Conservation (phyloP, 2,113 vertebrate species). For the Paradisaea rubra region DNA sequence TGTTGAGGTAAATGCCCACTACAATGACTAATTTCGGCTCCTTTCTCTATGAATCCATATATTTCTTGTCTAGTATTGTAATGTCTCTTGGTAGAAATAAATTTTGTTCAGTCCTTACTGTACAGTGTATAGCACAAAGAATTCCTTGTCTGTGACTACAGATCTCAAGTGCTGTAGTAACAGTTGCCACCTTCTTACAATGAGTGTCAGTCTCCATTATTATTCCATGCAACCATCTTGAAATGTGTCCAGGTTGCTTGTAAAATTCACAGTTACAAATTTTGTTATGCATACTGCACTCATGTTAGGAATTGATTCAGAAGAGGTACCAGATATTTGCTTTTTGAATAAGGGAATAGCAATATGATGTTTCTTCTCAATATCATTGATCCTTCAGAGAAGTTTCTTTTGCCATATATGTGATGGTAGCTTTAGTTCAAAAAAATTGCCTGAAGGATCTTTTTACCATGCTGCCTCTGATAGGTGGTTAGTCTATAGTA, state of each 20-base stretch:
- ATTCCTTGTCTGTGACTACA: neutral
- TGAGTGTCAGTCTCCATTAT: neutral
- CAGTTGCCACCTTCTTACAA: neutral
- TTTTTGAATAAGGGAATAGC: neutral
- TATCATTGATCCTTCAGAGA: neutral
- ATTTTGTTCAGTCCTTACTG: neutral
- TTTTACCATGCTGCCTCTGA: neutral
- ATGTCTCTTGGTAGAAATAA: neutral
- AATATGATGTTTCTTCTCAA: neutral
- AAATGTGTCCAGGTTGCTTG: neutral
- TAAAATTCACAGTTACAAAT: neutral
- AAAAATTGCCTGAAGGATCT: neutral
- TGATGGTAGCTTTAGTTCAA: neutral
- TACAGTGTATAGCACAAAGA: neutral
- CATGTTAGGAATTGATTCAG: neutral
- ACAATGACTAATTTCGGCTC: neutral
- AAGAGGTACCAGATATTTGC: neutral
- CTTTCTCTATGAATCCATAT: neutral
- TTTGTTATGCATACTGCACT: neutral
- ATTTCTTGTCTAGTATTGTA: neutral
- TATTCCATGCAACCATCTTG: neutral
- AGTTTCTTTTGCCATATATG: neutral
- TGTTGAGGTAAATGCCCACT: neutral
- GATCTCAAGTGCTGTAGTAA: neutral
- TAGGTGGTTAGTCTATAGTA: neutral